phyloP scores from a whole-genome alignment of 2,797 vertebrate species.

The Mormyrus proboscirostris region DNA sequence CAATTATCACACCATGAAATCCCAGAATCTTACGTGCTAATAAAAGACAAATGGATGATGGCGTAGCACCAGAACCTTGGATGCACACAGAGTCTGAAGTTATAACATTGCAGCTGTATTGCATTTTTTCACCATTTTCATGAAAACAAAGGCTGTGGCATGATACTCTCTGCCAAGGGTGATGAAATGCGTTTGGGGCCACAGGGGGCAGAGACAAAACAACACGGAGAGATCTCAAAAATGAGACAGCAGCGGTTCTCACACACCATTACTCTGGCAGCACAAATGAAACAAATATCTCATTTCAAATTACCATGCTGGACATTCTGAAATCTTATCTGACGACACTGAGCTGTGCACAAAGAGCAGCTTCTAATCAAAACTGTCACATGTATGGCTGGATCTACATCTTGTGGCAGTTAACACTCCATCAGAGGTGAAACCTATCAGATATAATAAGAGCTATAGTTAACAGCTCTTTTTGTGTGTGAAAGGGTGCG shows the following conservation, averaged over 20 bases:
- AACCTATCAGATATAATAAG: not conserved
- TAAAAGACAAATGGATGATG: not conserved
- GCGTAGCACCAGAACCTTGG: not conserved
- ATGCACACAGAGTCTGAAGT: not conserved
- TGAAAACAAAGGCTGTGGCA: not conserved
- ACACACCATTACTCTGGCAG: not conserved
- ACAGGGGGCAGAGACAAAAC: not conserved
- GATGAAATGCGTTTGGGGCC: not conserved
- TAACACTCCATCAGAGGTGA: not conserved
- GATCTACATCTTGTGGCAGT: not conserved
- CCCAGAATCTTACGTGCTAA: not conserved
- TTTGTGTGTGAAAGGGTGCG: not conserved
- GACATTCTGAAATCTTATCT: not conserved
- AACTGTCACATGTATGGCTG: not conserved
- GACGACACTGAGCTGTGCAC: not conserved
- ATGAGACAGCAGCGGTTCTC: not conserved
- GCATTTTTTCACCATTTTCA: not conserved
- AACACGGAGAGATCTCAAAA: not conserved
- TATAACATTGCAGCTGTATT: not conserved
- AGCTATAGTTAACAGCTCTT: not conserved
- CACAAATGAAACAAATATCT: not conserved
- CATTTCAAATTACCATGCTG: not conserved
- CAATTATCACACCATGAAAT: slow-evolving; percentile 1
- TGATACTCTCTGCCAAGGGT: not conserved
- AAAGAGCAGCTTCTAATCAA: not conserved